Evolutionary conservation across 2,797 vertebrate genomes (phyloP).

Genomic region (Aldrovandia affinis): DNA sequence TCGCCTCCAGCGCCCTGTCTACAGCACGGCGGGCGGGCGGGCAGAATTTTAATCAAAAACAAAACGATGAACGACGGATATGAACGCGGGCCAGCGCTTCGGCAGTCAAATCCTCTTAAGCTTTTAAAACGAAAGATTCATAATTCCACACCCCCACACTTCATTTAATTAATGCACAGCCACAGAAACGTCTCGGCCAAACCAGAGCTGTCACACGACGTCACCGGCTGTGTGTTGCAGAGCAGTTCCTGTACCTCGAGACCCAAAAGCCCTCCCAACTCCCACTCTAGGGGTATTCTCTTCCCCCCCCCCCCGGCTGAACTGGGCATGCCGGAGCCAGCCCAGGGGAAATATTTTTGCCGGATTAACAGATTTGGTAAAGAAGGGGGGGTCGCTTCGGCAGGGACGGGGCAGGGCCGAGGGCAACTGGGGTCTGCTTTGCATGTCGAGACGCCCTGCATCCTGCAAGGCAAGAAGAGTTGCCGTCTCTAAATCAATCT

Average conservation of each 20-base stretch:
- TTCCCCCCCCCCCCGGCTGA: background rate
- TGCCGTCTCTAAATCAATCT: background rate
- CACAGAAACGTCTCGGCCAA: background rate
- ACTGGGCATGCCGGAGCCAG: background rate
- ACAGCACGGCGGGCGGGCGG: background rate
- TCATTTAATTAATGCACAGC: slow-evolving; percentile 7
- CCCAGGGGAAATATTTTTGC: background rate
- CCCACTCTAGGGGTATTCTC: background rate
- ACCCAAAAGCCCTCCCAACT: background rate
- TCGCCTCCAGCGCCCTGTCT: too few species aligned
- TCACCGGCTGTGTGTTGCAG: background rate
- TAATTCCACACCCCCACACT: background rate
- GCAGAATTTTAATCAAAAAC: slow-evolving; percentile 14
- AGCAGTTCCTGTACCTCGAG: background rate
- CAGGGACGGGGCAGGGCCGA: background rate
- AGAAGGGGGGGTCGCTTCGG: background rate
- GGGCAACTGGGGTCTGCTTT: background rate
- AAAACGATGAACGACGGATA: background rate
- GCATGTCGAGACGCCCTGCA: background rate
- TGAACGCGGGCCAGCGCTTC: background rate
- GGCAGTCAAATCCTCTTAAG: background rate
- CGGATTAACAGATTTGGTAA: background rate
- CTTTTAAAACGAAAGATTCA: background rate
- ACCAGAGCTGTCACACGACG: too few species aligned
- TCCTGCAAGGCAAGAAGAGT: background rate